These are phyloP conservation scores for Caenorhabditis angaria DNA, from an alignment of 2,888 invertebrate genomes.

Conservation along the genomic window DNA sequence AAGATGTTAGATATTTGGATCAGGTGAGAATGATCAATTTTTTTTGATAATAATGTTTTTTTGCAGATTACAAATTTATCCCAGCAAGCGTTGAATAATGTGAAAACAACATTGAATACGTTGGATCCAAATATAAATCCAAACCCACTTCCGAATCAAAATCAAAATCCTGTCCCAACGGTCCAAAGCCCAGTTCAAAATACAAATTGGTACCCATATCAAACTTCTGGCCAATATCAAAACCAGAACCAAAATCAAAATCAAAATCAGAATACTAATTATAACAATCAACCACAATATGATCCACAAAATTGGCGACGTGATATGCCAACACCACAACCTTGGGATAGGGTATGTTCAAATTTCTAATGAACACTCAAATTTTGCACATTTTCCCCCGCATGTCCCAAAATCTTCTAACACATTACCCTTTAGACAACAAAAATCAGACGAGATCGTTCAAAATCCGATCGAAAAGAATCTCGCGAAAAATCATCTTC, in stretches of 20 bases:
- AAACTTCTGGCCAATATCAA: no score
- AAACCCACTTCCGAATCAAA: neutral
- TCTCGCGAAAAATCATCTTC: no score
- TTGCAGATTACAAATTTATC: constrained; percentile 39
- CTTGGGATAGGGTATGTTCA: neutral
- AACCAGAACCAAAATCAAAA: no score
- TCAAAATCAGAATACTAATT: neutral
- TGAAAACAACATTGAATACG: constrained; percentile 18
- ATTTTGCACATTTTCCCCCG: neutral
- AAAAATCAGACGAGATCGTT: neutral
- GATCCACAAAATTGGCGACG: neutral
- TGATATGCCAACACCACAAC: neutral
- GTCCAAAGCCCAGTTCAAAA: no score
- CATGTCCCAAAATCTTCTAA: neutral
- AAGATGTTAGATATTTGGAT: constrained; percentile 37
- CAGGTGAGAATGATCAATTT: constrained; percentile 20
- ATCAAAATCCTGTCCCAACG: no score
- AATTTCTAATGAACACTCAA: neutral
- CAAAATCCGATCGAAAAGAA: neutral
- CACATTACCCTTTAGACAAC: neutral
- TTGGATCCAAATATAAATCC: constrained; percentile 9
- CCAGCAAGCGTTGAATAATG: constrained; percentile 37
- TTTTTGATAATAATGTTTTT: constrained; percentile 13
- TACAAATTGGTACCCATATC: no score
- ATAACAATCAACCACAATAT: neutral